These are phyloP conservation scores for Vimba vimba DNA, from an alignment of 2,113 vertebrate genomes.

Conservation along the genomic window DNA sequence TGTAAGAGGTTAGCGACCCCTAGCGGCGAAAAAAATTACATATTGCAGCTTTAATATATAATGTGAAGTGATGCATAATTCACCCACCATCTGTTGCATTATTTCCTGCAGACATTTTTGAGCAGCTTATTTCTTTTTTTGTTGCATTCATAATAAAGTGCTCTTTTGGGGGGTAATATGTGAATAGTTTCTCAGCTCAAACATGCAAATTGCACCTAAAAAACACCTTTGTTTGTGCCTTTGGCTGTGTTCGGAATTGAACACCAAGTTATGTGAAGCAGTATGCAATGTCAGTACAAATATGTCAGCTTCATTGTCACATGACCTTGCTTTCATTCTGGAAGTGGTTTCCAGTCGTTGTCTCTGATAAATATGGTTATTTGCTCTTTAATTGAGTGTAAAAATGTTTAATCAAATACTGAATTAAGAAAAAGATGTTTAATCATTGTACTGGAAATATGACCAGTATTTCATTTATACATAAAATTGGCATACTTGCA, in stretches of 20 bases:
- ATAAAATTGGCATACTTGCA: neutral
- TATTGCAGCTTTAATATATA: neutral
- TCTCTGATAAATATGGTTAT: neutral
- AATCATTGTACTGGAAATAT: neutral
- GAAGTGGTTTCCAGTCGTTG: neutral
- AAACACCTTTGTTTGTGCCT: neutral
- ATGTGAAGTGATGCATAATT: slow-evolving; percentile 27
- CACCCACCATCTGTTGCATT: slow-evolving; percentile 31
- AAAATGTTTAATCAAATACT: neutral
- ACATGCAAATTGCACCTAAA: neutral
- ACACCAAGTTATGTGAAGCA: neutral
- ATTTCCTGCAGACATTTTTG: slow-evolving; percentile 8
- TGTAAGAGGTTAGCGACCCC: too few relatives aligned
- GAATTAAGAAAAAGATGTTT: too few relatives aligned
- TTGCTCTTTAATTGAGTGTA: neutral
- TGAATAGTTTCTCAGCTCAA: neutral
- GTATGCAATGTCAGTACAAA: neutral
- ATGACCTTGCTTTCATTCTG: neutral
- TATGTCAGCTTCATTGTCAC: neutral
- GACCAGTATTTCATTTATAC: neutral
- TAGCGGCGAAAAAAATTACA: too few relatives aligned
- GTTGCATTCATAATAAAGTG: neutral
- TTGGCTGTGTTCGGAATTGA: neutral
- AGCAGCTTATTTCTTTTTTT: neutral
- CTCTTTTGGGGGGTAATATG: neutral